Evolutionary conservation across 1,140 invertebrate species (phyloP).

Genomic region (Conus ventricosus): DNA sequence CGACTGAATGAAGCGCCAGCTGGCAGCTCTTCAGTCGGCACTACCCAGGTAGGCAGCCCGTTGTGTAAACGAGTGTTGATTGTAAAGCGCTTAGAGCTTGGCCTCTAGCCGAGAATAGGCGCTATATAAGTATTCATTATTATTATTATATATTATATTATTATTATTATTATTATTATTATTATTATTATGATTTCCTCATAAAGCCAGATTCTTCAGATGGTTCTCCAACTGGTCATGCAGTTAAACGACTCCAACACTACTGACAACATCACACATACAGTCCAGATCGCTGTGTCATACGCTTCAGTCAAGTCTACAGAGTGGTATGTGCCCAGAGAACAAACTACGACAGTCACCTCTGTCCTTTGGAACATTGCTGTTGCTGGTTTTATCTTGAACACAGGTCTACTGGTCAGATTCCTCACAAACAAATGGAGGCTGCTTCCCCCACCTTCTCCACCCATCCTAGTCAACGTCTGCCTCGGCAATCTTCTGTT

Average conservation of each 20-base stretch:
- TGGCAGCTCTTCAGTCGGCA: no score
- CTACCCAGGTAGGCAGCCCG: no score
- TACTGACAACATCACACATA: background rate
- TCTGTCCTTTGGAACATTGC: background rate
- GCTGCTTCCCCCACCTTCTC: slow-evolving; percentile 62
- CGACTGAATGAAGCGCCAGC: no score
- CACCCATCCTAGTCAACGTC: slow-evolving; percentile 40
- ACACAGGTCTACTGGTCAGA: background rate
- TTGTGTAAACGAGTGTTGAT: no score
- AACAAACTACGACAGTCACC: background rate
- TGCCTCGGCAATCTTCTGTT: slow-evolving; percentile 27
- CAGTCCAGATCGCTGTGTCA: background rate
- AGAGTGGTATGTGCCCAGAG: background rate
- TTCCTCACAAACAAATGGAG: background rate
- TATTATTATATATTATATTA: no score
- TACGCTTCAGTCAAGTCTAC: background rate
- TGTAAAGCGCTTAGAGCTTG: no score
- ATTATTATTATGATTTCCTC: no score
- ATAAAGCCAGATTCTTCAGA: background rate
- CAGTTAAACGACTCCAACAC: background rate
- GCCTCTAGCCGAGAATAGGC: no score
- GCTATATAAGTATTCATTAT: no score
- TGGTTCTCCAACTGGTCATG: background rate
- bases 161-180: no score
- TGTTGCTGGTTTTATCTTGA: background rate